Percentiles rank a stretch among this genome's conserved stretches.
These are phyloP conservation scores for Poecile atricapillus DNA, from an alignment of 2,113 vertebrate species.

Conservation along the genomic window DNA sequence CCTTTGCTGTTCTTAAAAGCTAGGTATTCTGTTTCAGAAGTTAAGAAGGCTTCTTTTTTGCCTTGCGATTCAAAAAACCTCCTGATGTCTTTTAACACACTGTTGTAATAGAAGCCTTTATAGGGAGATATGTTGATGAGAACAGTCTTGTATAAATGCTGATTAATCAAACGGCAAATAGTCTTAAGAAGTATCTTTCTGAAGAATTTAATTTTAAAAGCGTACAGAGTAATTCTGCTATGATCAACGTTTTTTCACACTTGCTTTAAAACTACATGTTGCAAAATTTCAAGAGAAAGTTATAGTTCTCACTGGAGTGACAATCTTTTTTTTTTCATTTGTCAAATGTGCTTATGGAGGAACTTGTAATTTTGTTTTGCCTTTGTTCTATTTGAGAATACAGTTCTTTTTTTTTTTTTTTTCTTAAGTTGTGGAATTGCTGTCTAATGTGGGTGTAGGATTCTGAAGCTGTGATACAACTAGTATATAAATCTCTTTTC, in stretches of 20 bases:
- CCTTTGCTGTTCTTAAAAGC: not conserved
- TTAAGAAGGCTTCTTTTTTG: not conserved
- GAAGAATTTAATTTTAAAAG: not conserved
- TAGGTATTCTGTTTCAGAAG: not conserved
- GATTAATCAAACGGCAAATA: not conserved
- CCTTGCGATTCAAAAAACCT: not conserved
- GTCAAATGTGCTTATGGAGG: not conserved
- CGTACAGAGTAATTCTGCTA: not conserved
- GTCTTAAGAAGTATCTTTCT: not conserved
- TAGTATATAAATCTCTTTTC: not conserved
- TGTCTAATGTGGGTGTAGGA: rapidly evolving
- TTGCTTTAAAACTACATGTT: not conserved
- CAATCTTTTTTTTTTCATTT: not conserved
- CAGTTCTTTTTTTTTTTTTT: not conserved
- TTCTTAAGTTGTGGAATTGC: not conserved
- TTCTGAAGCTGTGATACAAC: not conserved
- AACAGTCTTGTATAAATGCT: not conserved
- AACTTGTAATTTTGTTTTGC: not conserved
- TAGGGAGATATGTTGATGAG: not conserved
- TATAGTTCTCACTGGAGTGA: not conserved
- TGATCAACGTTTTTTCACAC: not conserved
- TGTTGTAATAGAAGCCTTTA: not conserved
- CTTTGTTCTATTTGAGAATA: not conserved
- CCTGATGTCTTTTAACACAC: not conserved
- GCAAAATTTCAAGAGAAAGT: not conserved